Evolutionary conservation across 2,113 vertebrate genomes (phyloP), one percentile per base, ranked within the genome.

Genomic region (Clarias macrocephalus): DNA sequence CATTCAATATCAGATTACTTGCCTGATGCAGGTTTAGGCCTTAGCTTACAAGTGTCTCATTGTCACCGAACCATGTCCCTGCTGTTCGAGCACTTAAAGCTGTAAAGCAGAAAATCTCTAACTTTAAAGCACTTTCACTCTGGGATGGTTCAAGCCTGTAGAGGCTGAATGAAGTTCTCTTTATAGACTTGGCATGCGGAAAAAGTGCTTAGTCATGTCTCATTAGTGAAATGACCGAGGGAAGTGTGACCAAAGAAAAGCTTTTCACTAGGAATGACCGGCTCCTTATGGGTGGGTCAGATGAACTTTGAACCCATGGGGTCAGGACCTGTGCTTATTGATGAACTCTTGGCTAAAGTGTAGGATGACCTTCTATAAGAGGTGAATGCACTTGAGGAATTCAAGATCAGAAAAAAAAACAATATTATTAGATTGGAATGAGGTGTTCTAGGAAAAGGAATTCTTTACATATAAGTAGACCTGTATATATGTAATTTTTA

Each of bases 271-370:
- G 90, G 79, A 72, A 89, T 73, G 60, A 56, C 88, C 79, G 88
- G 91, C 91, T 90, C 79, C 88, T 91, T 89, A 93, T 91, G 90
- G 91, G 92, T 89, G 92, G 93, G 93, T 91, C 86, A 89, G 62
- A 1, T 86, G 88, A 91, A 84, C 81, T 66, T 65, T 89, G 86
- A 84, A 88, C 87, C 84, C n/a, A 16, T 54, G 84, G 65, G 88
- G 84, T 88, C 84, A 73, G 83, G 59, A 66, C 62, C 37, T 54
- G 73, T 73, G 85, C 52, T 80, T 86, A 88, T 91, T 95, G 91
- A 94, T 95, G 93, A 90, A 92, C 90, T 93, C 37, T 28, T 57
- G 91, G 90, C 89, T 90, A 89, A 91, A 93, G 90, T 88, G 92
- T 92, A 86, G 76, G 63, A 59, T 92, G 93, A 94, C 93, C 94